These are phyloP conservation scores for Lapara coniferarum DNA, from an alignment of 2,888 invertebrate genomes.

Conservation along the genomic window DNA sequence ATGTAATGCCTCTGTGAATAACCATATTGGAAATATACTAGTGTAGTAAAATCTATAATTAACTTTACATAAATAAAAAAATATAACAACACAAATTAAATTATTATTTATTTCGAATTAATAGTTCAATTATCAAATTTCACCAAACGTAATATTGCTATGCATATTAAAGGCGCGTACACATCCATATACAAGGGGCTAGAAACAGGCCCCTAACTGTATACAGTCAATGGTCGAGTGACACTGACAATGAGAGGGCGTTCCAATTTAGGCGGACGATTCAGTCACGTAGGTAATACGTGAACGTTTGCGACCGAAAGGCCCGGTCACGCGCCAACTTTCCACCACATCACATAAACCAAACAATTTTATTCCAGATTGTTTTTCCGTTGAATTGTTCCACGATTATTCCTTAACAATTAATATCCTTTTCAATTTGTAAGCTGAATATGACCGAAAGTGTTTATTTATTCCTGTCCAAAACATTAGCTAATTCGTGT, in stretches of 20 bases:
- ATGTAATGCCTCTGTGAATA: no score
- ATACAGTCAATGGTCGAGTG: slow-evolving; percentile 74
- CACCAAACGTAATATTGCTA: slow-evolving; percentile 32
- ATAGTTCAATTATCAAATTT: slow-evolving; percentile 19
- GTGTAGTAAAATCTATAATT: no score
- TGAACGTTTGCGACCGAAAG: slow-evolving; percentile 50
- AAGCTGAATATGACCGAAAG: not conserved
- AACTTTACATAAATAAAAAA: not conserved
- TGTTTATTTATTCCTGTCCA: no score
- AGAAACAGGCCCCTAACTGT: slow-evolving; percentile 74
- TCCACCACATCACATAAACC: slow-evolving; percentile 64
- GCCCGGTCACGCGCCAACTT: slow-evolving; percentile 64
- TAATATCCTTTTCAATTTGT: not conserved
- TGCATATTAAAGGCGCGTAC: slow-evolving; percentile 74
- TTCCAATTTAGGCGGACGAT: slow-evolving; percentile 60
- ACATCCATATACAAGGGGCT: slow-evolving; percentile 59
- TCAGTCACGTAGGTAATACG: slow-evolving; percentile 72
- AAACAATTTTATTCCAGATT: slow-evolving; percentile 42
- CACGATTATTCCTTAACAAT: not conserved
- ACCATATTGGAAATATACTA: not conserved
- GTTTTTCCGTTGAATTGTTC: not conserved
- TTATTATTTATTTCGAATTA: not conserved
- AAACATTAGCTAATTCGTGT: no score
- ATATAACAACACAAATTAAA: not conserved
- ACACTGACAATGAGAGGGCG: slow-evolving; percentile 73